A percentile compares a stretch with the other conserved stretches of the same genome.
Conservation (phyloP, 2,888 invertebrate genomes). For the Alloplasta piceator region DNA sequence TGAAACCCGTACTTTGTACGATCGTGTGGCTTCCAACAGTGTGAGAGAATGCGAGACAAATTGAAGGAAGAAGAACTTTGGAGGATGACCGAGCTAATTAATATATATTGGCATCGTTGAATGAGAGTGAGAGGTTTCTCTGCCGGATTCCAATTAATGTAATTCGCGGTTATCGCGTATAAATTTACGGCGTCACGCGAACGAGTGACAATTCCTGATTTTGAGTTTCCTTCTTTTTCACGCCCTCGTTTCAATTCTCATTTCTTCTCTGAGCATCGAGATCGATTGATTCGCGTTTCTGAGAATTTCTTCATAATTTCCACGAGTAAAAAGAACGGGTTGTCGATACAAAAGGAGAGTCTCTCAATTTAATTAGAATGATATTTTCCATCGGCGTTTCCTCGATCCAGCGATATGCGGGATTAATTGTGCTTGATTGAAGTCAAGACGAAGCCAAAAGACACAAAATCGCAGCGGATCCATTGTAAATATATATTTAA, state of each 20-base stretch:
- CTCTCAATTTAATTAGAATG: neutral
- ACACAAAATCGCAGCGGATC: constrained; percentile 24
- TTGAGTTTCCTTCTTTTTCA: neutral
- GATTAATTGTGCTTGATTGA: neutral
- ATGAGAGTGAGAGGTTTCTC: constrained; percentile 42
- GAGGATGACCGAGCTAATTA: constrained; percentile 57
- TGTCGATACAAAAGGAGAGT: neutral
- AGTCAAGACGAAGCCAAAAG: constrained; percentile 35
- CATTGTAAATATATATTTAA: constrained; percentile 29
- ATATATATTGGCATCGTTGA: constrained; percentile 51
- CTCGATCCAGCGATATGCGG: neutral
- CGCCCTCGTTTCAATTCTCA: no score
- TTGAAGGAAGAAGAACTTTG: constrained; percentile 12
- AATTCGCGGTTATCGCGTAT: constrained; percentile 48
- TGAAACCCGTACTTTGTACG: constrained; percentile 66
- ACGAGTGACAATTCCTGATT: constrained; percentile 39
- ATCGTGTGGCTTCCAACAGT: constrained; percentile 57
- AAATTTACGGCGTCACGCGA: constrained; percentile 48
- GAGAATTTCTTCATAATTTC: neutral
- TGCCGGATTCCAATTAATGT: constrained; percentile 21
- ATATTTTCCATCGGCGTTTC: neutral
- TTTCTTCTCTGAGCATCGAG: neutral
- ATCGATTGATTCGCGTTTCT: constrained; percentile 18
- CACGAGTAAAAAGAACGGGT: neutral
- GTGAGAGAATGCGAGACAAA: constrained; percentile 42